These are phyloP conservation scores for Drosophila paracracens DNA, from an alignment of 2,888 invertebrate genomes.

Conservation along the genomic window DNA sequence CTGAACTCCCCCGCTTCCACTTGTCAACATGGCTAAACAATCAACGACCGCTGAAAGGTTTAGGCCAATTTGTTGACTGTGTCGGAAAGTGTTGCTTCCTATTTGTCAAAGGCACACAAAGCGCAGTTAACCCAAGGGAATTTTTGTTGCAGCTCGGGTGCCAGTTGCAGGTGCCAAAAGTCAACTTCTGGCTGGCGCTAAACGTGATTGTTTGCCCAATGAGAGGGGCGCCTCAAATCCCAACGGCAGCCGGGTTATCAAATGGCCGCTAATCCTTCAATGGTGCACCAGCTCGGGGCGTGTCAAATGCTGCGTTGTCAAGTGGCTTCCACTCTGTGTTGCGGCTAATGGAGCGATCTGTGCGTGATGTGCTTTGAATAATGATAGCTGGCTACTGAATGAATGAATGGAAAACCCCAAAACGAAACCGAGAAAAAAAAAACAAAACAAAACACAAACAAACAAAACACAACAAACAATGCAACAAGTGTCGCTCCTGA, in stretches of 20 bases:
- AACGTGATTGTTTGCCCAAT: constrained; percentile 43
- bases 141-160: constrained; percentile 21
- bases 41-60: neutral
- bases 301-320: constrained; percentile 44
- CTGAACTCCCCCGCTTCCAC: neutral
- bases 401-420: constrained; percentile 4
- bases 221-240: constrained; percentile 29
- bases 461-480: constrained; percentile 29
- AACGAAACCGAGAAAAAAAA: constrained; percentile 16
- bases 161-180: constrained; percentile 34
- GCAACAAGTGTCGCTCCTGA: constrained; percentile 53
- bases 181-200: constrained; percentile 34
- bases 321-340: constrained; percentile 21
- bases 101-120: constrained; percentile 37
- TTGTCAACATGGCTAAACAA: neutral
- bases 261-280: constrained; percentile 69
- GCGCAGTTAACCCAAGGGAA: constrained; percentile 38
- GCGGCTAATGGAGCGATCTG: constrained; percentile 46
- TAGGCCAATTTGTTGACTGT: constrained; percentile 8
- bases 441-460: constrained; percentile 24
- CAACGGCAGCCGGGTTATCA: constrained; percentile 39
- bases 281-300: constrained; percentile 38
- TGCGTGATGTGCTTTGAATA: constrained; percentile 54
- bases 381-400: constrained; percentile 55
- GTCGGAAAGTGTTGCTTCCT: constrained; percentile 5